Conservation (phyloP, 1,140 invertebrate species). For the Littorina saxatilis region DNA sequence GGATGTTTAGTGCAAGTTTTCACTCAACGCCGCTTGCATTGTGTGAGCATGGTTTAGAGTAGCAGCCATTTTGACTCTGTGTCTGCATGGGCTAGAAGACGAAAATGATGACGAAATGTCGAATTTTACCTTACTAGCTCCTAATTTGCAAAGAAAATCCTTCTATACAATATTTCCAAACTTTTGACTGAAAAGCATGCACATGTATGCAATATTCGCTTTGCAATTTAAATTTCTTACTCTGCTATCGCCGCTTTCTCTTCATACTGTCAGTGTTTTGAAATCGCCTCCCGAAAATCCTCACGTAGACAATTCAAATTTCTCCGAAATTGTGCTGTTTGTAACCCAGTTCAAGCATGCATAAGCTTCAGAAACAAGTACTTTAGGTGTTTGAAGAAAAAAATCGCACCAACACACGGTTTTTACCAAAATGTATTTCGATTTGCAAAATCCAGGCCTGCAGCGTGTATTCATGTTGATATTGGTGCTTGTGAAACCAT, state of each 20-base stretch:
- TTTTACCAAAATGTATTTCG: neutral
- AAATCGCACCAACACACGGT: neutral
- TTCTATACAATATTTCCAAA: conserved; percentile 25
- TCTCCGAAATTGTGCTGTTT: neutral
- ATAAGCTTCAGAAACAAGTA: neutral
- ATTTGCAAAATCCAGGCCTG: conserved; percentile 10
- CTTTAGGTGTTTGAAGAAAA: neutral
- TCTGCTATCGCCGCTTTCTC: neutral
- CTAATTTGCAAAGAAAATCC: conserved; percentile 5
- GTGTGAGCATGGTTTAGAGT: conserved; percentile 37
- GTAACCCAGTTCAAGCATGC: neutral
- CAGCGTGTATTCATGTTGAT: neutral
- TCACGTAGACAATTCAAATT: conserved; percentile 13
- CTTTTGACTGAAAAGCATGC: conserved; percentile 18
- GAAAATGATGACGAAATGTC: conserved; percentile 19
- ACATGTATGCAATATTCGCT: neutral
- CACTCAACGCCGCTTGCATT: conserved; percentile 24
- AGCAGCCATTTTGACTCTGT: conserved; percentile 57
- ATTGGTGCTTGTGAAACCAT: neutral
- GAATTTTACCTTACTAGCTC: neutral
- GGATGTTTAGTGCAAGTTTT: conserved; percentile 34
- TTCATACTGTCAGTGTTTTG: conserved; percentile 10
- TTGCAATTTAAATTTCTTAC: neutral
- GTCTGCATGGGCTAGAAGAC: conserved; percentile 36
- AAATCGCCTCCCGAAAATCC: neutral